Percentiles rank a stretch among this genome's conserved stretches.
These are phyloP conservation scores for Scolopax rusticola DNA, from an alignment of 2,797 vertebrate genomes.

Conservation along the genomic window DNA sequence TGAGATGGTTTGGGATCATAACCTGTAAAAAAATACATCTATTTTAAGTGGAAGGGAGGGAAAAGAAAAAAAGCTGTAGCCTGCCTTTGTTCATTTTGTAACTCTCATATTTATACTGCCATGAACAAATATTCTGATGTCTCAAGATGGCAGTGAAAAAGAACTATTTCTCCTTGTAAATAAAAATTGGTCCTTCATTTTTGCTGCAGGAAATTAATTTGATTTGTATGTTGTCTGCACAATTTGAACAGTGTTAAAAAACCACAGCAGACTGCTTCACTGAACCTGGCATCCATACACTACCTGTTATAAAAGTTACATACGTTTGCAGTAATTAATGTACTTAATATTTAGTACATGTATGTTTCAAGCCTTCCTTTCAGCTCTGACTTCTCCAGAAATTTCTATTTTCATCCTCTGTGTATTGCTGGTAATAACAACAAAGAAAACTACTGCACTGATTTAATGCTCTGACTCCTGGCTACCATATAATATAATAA, in stretches of 20 bases:
- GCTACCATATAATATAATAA: background rate
- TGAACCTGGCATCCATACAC: background rate
- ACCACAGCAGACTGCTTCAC: background rate
- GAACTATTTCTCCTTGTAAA: background rate
- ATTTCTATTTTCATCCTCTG: background rate
- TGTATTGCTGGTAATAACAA: background rate
- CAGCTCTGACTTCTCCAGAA: background rate
- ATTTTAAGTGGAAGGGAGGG: background rate
- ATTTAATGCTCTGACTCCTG: conserved; percentile 4
- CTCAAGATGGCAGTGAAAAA: background rate
- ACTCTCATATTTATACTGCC: background rate
- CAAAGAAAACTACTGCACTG: background rate
- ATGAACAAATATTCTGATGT: background rate
- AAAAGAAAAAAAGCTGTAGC: background rate
- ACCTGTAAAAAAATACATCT: background rate
- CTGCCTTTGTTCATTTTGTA: background rate
- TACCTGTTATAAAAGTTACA: background rate
- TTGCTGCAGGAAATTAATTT: background rate
- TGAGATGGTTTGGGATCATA: background rate
- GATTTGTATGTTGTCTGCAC: background rate
- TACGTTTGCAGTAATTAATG: background rate
- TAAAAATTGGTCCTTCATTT: background rate
- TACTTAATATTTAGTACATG: background rate
- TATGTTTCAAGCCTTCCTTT: background rate
- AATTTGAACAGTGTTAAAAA: background rate